Evolutionary conservation across 2,888 invertebrate species (phyloP).

Genomic region (Dysmachus trigonus): DNA sequence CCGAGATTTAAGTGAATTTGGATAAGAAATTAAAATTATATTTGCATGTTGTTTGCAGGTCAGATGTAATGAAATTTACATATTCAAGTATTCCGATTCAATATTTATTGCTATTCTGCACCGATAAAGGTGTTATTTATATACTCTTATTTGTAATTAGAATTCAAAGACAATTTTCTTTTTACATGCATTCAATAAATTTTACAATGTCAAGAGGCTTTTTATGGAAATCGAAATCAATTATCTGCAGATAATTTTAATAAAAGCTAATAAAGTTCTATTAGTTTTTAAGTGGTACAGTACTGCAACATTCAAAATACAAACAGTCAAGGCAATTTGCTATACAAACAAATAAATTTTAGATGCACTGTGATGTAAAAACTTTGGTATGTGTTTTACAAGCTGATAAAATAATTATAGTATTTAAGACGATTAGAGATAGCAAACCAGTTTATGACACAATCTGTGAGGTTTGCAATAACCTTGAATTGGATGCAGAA

Average conservation of each 20-base stretch:
- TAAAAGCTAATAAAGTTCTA: not conserved
- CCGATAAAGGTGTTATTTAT: not conserved
- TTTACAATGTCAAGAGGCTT: too few relatives aligned
- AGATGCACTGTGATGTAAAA: not conserved
- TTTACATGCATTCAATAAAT: too few relatives aligned
- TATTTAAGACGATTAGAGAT: not conserved
- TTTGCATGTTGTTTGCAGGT: not conserved
- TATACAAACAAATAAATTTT: not conserved
- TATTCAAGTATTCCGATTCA: not conserved
- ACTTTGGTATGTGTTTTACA: not conserved
- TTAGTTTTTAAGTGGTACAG: not conserved
- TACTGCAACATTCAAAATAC: too few relatives aligned
- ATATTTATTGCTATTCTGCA: not conserved
- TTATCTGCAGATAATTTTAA: not conserved
- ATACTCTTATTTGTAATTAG: not conserved
- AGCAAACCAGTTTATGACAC: not conserved
- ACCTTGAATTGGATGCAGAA: not conserved
- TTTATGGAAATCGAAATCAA: too few relatives aligned
- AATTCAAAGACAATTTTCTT: not conserved
- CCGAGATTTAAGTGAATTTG: slow-evolving; percentile 17
- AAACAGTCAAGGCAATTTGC: not conserved
- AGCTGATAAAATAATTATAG: not conserved
- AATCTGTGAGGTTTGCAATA: not conserved
- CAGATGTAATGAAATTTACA: not conserved
- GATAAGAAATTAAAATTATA: not conserved